phyloP scores from a whole-genome alignment of 2,797 vertebrate genomes.

The Scolopax rusticola region DNA sequence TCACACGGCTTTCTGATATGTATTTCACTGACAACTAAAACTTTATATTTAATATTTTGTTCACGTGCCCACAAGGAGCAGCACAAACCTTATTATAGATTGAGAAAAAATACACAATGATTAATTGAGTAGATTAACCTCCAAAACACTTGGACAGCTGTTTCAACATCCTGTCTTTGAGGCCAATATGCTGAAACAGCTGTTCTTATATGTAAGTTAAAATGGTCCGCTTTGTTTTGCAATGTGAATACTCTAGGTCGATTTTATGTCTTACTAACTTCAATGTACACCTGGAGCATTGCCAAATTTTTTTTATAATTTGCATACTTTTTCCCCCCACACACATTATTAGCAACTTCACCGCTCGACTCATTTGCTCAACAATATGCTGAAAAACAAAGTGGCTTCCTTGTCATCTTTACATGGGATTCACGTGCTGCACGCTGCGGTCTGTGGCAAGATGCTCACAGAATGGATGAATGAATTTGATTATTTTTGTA shows the following conservation, averaged over 20 bases:
- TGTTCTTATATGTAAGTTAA: constrained; percentile 31
- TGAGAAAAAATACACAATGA: not conserved
- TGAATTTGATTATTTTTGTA: not conserved
- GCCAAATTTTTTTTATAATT: not conserved
- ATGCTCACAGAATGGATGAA: not conserved
- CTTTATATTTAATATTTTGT: not conserved
- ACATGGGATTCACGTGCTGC: not conserved
- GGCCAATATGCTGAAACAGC: constrained; percentile 50
- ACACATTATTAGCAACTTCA: not conserved
- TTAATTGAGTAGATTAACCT: constrained; percentile 58
- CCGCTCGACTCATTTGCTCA: not conserved
- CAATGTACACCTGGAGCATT: not conserved
- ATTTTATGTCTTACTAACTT: not conserved
- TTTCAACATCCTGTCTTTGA: constrained; percentile 36
- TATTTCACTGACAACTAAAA: not conserved
- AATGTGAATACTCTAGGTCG: not conserved
- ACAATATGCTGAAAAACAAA: not conserved
- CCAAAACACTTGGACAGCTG: constrained; percentile 29
- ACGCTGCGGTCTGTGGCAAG: not conserved
- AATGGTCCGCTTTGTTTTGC: not conserved
- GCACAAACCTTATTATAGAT: not conserved
- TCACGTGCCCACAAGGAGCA: not conserved
- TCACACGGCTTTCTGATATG: not conserved
- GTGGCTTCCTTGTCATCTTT: not conserved
- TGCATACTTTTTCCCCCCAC: not conserved